A percentile compares a stretch with the other conserved stretches of the same genome.
Conservation (phyloP, 2,797 vertebrate species). For the Sebastes iracundus region DNA sequence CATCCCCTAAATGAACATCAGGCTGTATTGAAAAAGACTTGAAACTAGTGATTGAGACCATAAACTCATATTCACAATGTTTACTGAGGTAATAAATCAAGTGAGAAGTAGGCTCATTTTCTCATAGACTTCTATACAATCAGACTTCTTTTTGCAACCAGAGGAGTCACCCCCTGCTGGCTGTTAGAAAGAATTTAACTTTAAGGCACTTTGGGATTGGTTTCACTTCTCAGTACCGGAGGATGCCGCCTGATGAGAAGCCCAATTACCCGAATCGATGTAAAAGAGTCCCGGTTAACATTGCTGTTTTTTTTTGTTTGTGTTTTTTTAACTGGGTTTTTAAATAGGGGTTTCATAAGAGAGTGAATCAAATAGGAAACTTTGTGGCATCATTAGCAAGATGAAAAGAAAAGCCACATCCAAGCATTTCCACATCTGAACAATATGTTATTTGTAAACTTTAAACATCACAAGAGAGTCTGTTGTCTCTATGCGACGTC, state of each 20-base stretch:
- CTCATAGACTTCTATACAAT: too few species aligned
- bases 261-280: accelerated
- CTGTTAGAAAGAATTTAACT: background rate
- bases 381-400: background rate
- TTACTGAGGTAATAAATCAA: too few species aligned
- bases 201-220: background rate
- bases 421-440: background rate
- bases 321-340: background rate
- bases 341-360: background rate
- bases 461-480: background rate
- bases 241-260: background rate
- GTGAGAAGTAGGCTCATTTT: too few species aligned
- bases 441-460: background rate
- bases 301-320: background rate
- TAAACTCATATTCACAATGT: too few species aligned
- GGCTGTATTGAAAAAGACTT: too few species aligned
- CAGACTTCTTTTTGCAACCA: too few species aligned
- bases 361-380: background rate
- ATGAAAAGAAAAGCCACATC: background rate
- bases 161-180: background rate
- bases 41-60: too few species aligned
- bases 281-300: background rate
- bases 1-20: too few species aligned
- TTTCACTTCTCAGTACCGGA: too few species aligned
- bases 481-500: background rate